Evolutionary conservation across 1,140 invertebrate genomes (phyloP), one percentile per base, ranked within the genome.

Genomic region (Pseudomyrmex sp.): DNA sequence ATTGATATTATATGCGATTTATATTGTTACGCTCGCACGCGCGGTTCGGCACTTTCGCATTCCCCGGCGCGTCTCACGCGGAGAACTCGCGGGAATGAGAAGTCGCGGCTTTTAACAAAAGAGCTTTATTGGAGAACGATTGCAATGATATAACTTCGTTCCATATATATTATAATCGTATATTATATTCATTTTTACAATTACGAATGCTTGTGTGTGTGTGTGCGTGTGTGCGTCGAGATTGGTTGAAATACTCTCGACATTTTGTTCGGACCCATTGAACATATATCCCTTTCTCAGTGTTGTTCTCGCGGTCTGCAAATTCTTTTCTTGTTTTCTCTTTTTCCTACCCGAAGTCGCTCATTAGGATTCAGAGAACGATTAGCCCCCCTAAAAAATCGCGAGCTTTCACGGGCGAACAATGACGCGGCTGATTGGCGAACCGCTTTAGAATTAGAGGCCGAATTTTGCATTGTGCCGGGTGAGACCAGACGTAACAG

Each of bases 391-490:
- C 26, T 20, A 79, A 85, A 88, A 90, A 89, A 89, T 88, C 84
- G 56, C 80, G 68, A 89, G 86, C 86, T 82, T 90, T 91, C 84
- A 88, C 75, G 35, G 54, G 52, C 66, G 91, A 90, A 92, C 90
- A 91, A 92, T 91, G 70, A 76, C n/a, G n/a, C 54, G 82, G 46
- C 86, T 91, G 91, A 92, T 92, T 92, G 91, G 90, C 87, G 76
- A 86, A 48, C 72, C 86, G 86, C 90, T 90, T 91, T 89, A 91
- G 88, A 91, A 92, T 91, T 92, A 90, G 86, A 85, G 82, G 84
- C 80, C 82, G 85, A 91, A 91, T 87, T 85, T 85, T 85, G 85
- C 87, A 88, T 90, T 91, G 83, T 90, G 77, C 87, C 20, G 56
- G 85, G 61, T 66, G 69, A 56, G 75, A 82, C 88, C 86, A 83